These are phyloP conservation scores for Leucophora obtusa DNA, from an alignment of 2,888 invertebrate genomes.

Conservation along the genomic window DNA sequence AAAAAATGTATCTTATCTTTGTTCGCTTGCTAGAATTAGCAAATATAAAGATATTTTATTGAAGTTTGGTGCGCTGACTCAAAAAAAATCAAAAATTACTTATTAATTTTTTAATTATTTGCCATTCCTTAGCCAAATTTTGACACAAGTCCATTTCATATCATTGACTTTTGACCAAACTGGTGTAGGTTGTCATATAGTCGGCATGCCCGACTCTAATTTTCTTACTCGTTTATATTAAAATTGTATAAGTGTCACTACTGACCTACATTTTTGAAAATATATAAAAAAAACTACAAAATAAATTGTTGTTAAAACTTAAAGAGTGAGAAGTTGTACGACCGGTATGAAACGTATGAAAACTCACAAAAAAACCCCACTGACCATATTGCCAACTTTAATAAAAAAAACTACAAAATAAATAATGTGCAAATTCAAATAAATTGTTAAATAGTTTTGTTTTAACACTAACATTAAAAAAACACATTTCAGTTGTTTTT, in stretches of 20 bases:
- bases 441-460: constrained; percentile 53
- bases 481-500: constrained; percentile 5
- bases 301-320: constrained; percentile 15
- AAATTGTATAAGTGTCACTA: constrained; percentile 56
- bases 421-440: constrained; percentile 59
- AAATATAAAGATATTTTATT: too few species aligned
- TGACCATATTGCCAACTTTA: constrained; percentile 41
- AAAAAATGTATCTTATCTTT: too few species aligned
- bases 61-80: too few species aligned
- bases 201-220: too few species aligned
- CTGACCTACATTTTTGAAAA: constrained; percentile 59
- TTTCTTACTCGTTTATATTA: too few species aligned
- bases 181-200: too few species aligned
- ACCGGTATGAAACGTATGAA: constrained; percentile 38
- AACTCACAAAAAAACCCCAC: neutral
- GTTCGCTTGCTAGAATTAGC: too few species aligned
- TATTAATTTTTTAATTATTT: too few species aligned
- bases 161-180: too few species aligned
- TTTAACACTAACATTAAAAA: constrained; percentile 47
- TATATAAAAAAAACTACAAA: constrained; percentile 6
- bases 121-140: too few species aligned
- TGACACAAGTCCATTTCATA: too few species aligned
- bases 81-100: too few species aligned
- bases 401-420: constrained; percentile 13
- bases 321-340: constrained; percentile 51